Evolutionary conservation across 2,888 invertebrate species (phyloP).

Genomic region (Allophyes oxyacanthae): DNA sequence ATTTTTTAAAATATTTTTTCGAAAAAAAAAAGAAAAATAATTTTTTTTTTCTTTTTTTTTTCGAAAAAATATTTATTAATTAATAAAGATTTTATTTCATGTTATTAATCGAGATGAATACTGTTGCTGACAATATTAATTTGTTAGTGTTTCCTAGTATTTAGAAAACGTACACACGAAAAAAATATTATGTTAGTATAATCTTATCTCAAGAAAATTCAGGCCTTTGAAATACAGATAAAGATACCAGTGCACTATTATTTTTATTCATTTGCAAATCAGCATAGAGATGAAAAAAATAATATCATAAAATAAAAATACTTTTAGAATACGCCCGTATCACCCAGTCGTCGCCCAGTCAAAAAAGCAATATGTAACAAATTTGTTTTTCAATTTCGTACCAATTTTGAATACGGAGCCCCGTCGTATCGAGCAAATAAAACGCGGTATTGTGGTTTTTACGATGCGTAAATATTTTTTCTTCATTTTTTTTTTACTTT

Average conservation of each 20-base stretch:
- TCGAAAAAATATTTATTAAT: too few relatives aligned
- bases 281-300: slow-evolving; percentile 7
- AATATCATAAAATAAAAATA: slow-evolving; percentile 11
- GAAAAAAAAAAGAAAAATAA: too few relatives aligned
- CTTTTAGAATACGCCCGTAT: slow-evolving; percentile 65
- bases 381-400: slow-evolving; percentile 89
- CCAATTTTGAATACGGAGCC: slow-evolving; percentile 88
- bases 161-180: too few relatives aligned
- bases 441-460: slow-evolving; percentile 85
- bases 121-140: too few relatives aligned
- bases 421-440: slow-evolving; percentile 79
- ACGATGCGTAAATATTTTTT: slow-evolving; percentile 82
- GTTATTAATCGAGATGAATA: too few relatives aligned
- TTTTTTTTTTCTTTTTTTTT: too few relatives aligned
- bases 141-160: too few relatives aligned
- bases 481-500: slow-evolving; percentile 72
- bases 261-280: slow-evolving; percentile 22
- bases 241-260: neutral
- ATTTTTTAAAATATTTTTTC: neutral
- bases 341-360: slow-evolving; percentile 57
- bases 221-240: neutral
- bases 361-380: slow-evolving; percentile 88
- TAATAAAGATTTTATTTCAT: too few relatives aligned
- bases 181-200: too few relatives aligned
- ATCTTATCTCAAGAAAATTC: too few relatives aligned